A percentile compares a stretch with the other conserved stretches of the same genome.
phyloP scores from a whole-genome alignment of 2,888 invertebrate genomes.

The Drosophila lutescens region DNA sequence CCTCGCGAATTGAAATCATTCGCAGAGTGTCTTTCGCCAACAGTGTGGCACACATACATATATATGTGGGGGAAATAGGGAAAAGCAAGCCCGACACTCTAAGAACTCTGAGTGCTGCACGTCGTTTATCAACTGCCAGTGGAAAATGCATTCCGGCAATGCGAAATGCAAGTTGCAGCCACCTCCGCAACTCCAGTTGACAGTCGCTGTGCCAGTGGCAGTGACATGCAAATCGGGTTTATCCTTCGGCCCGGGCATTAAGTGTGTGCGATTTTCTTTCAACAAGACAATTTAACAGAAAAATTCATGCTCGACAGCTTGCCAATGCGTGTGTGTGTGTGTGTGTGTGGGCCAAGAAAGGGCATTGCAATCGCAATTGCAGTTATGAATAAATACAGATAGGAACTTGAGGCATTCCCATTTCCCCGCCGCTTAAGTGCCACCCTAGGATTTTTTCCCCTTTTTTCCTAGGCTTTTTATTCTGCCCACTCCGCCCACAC shows the following conservation, averaged over 20 bases:
- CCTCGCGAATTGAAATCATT: conserved; percentile 55
- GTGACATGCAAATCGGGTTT: conserved; percentile 67
- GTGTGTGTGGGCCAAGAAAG: conserved; percentile 33
- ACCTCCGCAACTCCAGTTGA: conserved; percentile 3
- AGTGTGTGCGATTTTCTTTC: conserved; percentile 74
- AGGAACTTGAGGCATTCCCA: conserved; percentile 19
- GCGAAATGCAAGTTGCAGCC: conserved; percentile 5
- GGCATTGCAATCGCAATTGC: conserved; percentile 34
- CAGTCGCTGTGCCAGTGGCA: conserved; percentile 12
- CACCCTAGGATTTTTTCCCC: background rate
- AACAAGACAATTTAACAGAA: conserved; percentile 76
- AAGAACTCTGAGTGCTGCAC: conserved; percentile 55
- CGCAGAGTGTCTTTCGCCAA: conserved; percentile 26
- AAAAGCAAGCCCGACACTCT: conserved; percentile 39
- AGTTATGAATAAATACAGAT: conserved; percentile 71
- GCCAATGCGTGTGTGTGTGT: conserved; percentile 57
- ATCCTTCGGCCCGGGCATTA: conserved; percentile 54
- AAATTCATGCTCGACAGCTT: conserved; percentile 71
- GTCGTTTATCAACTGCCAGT: conserved; percentile 74
- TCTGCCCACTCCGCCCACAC: conserved; percentile 4
- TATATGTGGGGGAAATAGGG: conserved; percentile 16
- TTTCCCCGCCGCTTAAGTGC: conserved; percentile 25
- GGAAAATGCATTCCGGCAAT: conserved; percentile 59
- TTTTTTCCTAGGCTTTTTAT: conserved; percentile 13
- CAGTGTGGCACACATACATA: conserved; percentile 6